Evolutionary conservation across 2,113 vertebrate species (phyloP).

Genomic region (Phoxinus phoxinus): DNA sequence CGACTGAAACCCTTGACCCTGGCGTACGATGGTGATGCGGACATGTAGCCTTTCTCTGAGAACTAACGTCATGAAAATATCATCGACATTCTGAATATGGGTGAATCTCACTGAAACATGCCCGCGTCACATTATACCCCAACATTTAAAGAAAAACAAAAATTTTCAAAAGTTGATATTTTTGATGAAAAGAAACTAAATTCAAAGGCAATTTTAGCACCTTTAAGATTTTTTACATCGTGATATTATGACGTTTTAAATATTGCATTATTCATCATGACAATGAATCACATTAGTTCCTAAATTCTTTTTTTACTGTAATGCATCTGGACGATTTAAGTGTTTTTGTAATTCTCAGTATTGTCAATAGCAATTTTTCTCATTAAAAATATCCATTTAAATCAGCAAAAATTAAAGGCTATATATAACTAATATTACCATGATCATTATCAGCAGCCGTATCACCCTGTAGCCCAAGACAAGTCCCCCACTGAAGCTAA

Average conservation of each 20-base stretch:
- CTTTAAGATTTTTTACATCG: neutral
- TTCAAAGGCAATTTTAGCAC: neutral
- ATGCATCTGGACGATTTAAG: neutral
- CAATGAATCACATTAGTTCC: neutral
- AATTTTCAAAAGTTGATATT: neutral
- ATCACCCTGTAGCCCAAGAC: no score
- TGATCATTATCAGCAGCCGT: no score
- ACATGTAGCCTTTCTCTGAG: slow-evolving; percentile 82
- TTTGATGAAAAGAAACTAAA: neutral
- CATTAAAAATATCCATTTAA: neutral
- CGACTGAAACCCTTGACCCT: slow-evolving; percentile 96
- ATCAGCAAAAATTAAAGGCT: neutral
- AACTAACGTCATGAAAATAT: neutral
- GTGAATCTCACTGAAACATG: neutral
- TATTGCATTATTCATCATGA: neutral
- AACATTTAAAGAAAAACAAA: neutral
- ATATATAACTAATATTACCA: neutral
- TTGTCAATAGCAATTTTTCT: neutral
- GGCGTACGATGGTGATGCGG: slow-evolving; percentile 96
- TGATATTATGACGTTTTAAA: neutral
- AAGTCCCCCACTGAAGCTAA: no score
- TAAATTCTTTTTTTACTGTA: neutral
- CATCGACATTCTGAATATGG: neutral
- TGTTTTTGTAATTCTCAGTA: neutral
- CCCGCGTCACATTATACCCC: neutral